Evolutionary conservation across 2,797 vertebrate genomes (phyloP), one percentile per base, ranked within the genome.

Genomic region (Phataginus tricuspis): DNA sequence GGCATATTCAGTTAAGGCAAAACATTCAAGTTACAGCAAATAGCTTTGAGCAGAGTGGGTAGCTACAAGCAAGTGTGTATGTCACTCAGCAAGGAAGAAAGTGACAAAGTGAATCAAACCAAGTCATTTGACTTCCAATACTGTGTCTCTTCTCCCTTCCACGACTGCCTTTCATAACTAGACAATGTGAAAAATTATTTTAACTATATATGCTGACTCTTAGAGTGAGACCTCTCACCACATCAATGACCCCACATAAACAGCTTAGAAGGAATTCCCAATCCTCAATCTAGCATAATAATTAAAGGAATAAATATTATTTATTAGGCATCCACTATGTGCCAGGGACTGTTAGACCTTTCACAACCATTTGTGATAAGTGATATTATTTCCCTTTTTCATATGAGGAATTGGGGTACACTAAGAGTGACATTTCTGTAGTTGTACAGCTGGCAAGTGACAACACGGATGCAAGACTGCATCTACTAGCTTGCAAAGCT

Each of bases 221-320:
- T 25, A 79, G 49, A 90, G 1, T 78, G 69, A 90, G 59, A 86
- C 19, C 51, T 66, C 49, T 72, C 19, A 29, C 27, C 29, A 1
- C 3, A 23, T 78, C 42, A 78, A 6, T 14, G 27, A 34, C n/a
- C 25, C 2, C 5, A 27, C 3, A 31, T 34, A 85, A 87, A 84
- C 9, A 37, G 39, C 68, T 87, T 69, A 2, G 42, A 61, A 88
- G 75, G 53, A 79, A 91, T 5, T 72, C 83, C 53, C 87, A 49
- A 51, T 89, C 39, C 8, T 61, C 39, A 61, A 66, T 31, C 27
- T 37, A 29, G 10, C n/a, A 64, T 49, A 82, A 90, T 55, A 25
- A 85, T 21, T 75, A 92, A 71, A 96, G 39, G 18, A 72, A 90
- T 55, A 94, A 79, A 64, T 39, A 57, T 45, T 13, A 61, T 75